phyloP scores from a whole-genome alignment of 2,888 invertebrate genomes.

The Halictus quadricinctus region DNA sequence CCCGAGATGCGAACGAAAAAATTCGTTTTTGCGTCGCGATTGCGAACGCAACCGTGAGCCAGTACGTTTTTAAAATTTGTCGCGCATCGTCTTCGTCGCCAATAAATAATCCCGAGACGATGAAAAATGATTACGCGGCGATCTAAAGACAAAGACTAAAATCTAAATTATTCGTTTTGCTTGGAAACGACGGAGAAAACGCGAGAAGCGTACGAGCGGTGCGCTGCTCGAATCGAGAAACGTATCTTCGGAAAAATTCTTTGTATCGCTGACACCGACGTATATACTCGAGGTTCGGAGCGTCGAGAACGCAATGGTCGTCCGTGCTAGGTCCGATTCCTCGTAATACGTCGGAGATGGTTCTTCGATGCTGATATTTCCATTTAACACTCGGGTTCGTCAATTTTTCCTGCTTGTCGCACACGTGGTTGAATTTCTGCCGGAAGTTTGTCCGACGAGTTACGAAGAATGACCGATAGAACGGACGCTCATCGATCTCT shows the following conservation, averaged over 20 bases:
- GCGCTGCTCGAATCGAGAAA: not conserved
- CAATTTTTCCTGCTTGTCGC: no score
- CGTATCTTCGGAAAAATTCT: not conserved
- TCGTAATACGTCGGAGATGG: not conserved
- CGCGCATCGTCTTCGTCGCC: not conserved
- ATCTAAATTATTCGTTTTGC: not conserved
- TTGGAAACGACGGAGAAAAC: not conserved
- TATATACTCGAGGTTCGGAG: not conserved
- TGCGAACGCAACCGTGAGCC: not conserved
- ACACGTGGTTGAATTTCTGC: no score
- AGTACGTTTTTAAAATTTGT: not conserved
- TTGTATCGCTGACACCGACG: no score
- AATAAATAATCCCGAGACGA: not conserved
- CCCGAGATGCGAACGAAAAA: not conserved
- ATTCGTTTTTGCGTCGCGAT: not conserved
- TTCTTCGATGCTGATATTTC: not conserved
- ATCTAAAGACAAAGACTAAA: not conserved
- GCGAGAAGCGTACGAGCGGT: not conserved
- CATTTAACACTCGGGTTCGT: not conserved
- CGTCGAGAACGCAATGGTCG: not conserved
- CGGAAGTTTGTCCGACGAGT: not conserved
- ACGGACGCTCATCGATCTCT: not conserved
- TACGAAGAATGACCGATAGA: not conserved
- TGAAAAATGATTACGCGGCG: not conserved
- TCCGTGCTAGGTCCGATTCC: conserved; percentile 1